Conservation (phyloP, 2,113 vertebrate genomes). For the Chamaetylas fuelleborni region DNA sequence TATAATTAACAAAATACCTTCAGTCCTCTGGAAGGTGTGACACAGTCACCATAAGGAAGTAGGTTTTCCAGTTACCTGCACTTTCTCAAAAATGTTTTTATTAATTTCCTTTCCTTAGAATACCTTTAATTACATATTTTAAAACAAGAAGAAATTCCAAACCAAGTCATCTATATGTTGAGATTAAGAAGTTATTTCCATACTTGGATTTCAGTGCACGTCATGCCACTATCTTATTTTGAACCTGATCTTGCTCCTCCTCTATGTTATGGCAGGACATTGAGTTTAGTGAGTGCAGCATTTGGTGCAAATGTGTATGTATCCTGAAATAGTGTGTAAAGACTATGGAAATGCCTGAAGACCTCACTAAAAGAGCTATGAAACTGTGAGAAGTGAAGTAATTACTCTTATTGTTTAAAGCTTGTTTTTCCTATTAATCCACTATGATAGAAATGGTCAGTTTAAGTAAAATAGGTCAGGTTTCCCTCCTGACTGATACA, state of each 20-base stretch:
- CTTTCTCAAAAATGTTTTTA: neutral
- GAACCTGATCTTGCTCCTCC: conserved; percentile 10
- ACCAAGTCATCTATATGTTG: neutral
- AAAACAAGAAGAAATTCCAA: neutral
- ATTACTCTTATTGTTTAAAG: conserved; percentile 8
- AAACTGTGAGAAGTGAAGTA: neutral
- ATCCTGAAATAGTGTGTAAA: conserved; percentile 4
- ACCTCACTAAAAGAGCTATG: conserved; percentile 14
- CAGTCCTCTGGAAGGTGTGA: neutral
- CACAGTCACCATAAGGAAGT: neutral
- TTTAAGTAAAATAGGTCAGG: neutral
- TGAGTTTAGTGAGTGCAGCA: conserved; percentile 20
- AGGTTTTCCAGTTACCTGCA: neutral
- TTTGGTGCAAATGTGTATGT: neutral
- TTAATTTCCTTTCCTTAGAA: neutral
- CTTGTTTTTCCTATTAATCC: conserved; percentile 1
- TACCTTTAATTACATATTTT: neutral
- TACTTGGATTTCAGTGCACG: neutral
- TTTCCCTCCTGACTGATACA: neutral
- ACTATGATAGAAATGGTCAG: neutral
- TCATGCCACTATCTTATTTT: neutral
- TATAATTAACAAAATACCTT: neutral
- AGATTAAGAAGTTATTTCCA: neutral
- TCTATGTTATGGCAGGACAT: neutral
- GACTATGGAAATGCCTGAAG: conserved; percentile 13